Percentiles rank a stretch among this genome's conserved stretches.
These are phyloP conservation scores for Pithys albifrons DNA, from an alignment of 2,113 vertebrate species.

Conservation along the genomic window DNA sequence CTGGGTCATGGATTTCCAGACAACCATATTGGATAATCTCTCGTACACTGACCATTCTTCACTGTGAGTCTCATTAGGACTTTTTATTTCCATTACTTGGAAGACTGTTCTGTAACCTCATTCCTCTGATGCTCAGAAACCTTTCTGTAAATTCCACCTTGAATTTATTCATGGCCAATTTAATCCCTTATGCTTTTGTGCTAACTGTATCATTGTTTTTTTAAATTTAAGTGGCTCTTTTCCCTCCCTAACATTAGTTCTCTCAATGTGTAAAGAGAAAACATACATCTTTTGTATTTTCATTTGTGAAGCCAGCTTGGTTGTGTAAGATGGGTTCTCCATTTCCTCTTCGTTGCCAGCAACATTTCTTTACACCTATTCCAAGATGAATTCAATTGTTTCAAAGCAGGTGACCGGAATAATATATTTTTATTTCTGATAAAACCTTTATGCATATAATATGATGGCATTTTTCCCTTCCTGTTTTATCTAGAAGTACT, in stretches of 20 bases:
- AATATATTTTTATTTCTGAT: background rate
- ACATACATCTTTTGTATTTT: background rate
- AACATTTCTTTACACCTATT: conserved; percentile 5
- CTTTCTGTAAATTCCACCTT: conserved; percentile 62
- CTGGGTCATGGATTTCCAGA: conserved; percentile 46
- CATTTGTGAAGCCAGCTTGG: background rate
- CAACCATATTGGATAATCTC: conserved; percentile 53
- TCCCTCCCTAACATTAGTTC: background rate
- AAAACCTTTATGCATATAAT: background rate
- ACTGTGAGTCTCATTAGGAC: conserved; percentile 20
- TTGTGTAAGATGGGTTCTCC: background rate
- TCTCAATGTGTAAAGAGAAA: background rate
- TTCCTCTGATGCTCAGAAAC: conserved; percentile 56
- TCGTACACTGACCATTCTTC: conserved; percentile 13
- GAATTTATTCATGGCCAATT: conserved; percentile 35
- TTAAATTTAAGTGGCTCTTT: conserved; percentile 23
- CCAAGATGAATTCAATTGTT: background rate
- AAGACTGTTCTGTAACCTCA: conserved; percentile 45
- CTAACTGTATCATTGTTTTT: background rate
- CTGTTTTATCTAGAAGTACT: background rate
- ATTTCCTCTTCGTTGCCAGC: background rate
- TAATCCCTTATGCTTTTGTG: conserved; percentile 18
- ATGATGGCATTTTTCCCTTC: background rate
- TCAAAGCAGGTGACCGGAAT: background rate
- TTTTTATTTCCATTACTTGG: conserved; percentile 61